Evolutionary conservation across 2,113 vertebrate genomes (phyloP), one percentile per base, ranked within the genome.

Genomic region (Anguilla rostrata): DNA sequence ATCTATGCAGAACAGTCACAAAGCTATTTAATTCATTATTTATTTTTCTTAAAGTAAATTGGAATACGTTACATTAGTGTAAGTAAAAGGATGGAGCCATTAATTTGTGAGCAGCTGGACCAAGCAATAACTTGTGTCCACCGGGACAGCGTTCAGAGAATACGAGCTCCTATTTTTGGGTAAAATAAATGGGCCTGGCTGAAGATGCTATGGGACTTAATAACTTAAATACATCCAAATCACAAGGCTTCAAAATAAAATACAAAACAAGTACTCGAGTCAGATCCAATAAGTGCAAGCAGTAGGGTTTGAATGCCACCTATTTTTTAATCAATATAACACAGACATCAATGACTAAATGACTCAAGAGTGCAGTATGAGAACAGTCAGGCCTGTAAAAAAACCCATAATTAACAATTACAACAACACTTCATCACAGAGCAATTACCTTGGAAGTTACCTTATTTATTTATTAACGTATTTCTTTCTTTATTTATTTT

Each of bases 1-100:
- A 93, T 93, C 93, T 88, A 87, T 89, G 84, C 89, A 89, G 88
- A 93, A 90, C 92, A 93, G 89, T 92, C 88, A 88, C 86, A 82
- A 85, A 83, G 83, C 85, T 14, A 39, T 49, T 87, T 84, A 43
- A 39, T 29, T 81, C 22, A 56, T 82, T 89, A 86, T 87, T 83
- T 78, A 43, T 81, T 89, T 86, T 87, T 85, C 71, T 86, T 92
- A 86, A 46, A 46, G 49, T 14, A 11, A 53, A 12, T 14, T 53
- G 49, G 49, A 53, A 9, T 9, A 8, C 11, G 71, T 39, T n/a
- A 20, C 87, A 87, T 87, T 90, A 90, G 92, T 88, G 60, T 78
- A 71, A 46, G 83, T 90, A 91, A 90, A 87, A 85, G 84, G 80
- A 83, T 80, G 84, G 86, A 80, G 75, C 56, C 53, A 89, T 88